Evolutionary conservation across 2,888 invertebrate species (phyloP), one percentile per base, ranked within the genome.

Genomic region (Xanthia icteritia): DNA sequence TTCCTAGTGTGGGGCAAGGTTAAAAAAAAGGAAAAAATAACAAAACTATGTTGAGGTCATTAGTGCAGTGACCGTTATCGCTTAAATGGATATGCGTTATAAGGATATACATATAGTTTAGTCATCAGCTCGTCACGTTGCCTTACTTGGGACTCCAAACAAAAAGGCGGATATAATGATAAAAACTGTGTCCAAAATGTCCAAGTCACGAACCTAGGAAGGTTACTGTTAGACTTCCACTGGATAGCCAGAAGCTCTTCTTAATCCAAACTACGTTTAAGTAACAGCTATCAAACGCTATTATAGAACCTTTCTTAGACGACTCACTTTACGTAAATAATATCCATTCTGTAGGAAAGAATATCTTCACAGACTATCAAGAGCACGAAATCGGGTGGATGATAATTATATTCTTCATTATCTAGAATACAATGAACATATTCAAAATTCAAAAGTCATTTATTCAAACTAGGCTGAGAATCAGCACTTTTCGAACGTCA

Each of bases 61-160:
- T 73, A 80, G 77, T 80, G 31, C 73, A 74, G 48, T 65, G 70
- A 68, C 73, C 31, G 63, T 42, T 79, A 74, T 74, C 60, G 39
- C 39, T 61, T 60, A 73, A 72, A 64, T 70, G 48, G 13, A 63
- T 54, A 9, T 64, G 39, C n/a, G 17, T 48, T 71, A 1, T 27
- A 67, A 15, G 65, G 58, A 70, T 42, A 36, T 36, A 66, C 45
- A 31, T 42, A 60, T 31, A 31, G 69, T 36, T 67, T 63, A 64
- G 54, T 77, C 81, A 84, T 65, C 71, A 74, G 56, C 56, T 70
- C 56, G 17, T 42, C 48, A 15, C 39, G 45, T 17, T 9, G 9
- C 67, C 63, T 42, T 73, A 70, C 64, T 45, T 60, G 76, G 58
- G 5, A 66, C 2, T 31, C 5, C n/a, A 39, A 74, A 81, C 71